Percentiles rank a stretch among this genome's conserved stretches.
phyloP scores from a whole-genome alignment of 2,797 vertebrate species.

The Phrynocephalus guinanensis region DNA sequence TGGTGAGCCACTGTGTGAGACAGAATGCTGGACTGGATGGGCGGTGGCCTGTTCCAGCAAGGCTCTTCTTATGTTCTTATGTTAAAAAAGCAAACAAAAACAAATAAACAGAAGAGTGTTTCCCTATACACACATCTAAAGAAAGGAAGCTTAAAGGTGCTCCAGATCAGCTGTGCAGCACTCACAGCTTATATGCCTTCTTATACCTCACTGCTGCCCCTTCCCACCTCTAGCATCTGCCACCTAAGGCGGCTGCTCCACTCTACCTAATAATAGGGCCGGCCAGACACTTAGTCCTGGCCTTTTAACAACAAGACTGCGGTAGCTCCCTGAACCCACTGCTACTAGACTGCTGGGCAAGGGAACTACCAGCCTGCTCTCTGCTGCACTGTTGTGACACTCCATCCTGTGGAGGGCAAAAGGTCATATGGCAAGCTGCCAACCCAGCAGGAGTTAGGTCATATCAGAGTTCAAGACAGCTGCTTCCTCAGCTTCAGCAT shows the following conservation, averaged over 20 bases:
- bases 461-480: no score
- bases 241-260: neutral
- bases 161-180: neutral
- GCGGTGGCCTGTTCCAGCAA: no score
- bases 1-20: no score
- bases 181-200: neutral
- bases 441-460: neutral
- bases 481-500: neutral
- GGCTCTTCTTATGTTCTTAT: no score
- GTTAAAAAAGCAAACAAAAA: neutral
- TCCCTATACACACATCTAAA: neutral
- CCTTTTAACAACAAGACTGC: neutral
- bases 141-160: neutral
- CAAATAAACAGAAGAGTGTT: neutral
- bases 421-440: neutral
- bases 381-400: neutral
- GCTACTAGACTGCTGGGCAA: neutral
- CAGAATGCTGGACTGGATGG: no score
- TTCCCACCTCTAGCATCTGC: neutral
- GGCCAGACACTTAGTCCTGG: no score
- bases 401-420: neutral
- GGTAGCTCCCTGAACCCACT: neutral
- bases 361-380: neutral
- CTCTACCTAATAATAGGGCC: neutral
- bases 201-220: neutral